Base-by-base conservation (phyloP, 2,797 vertebrate genomes). In the Urosaurus nigricauda region DNA sequence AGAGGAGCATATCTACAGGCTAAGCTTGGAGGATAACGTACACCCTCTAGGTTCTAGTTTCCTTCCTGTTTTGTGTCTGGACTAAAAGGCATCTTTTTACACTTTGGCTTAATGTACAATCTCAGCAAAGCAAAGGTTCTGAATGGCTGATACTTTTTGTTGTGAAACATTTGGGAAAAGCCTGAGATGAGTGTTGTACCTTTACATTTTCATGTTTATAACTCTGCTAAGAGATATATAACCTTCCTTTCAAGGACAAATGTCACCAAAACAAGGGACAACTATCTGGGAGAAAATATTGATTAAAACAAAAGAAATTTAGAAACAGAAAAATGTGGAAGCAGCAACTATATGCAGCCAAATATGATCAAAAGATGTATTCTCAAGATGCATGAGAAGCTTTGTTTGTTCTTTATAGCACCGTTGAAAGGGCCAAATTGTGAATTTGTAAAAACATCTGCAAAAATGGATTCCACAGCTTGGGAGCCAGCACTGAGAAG, bases 201-300 rank as follows among this genome's bases (percentile, higher is more conserved):
- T 29, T 53, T 47, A 43, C 0, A 32, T 32, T 29, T 83, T 83
- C 35, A 43, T 43, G 43, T 65, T 65, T 82, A 82, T 65, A 26
- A 65, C 37, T 65, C 43, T 83, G 43, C 47, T 83, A 32, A 68
- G 65, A 12, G 37, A 83, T 83, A n/a, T 83, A 83, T 47, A 83
- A 70, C 2, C 63, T 51, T 4, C 40, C 63, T 47, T 47, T 83
- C 29, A 68, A n/a, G 47, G 51, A 51, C 29, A 51, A 70, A 68
- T 35, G 19, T 60, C 16, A 35, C 21, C n/a, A 60, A 81, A 12
- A 14, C 26, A 68, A 17, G 40, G 13, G 43, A 53, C 26, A 29
- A n/a, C 60, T 47, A 43, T 83, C 32, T 43, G 68, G 68, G 68
- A 32, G 6, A 83, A 82, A 68, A 47, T 43, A 32, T 58, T 65